Percentiles rank a stretch among this genome's conserved stretches.
These are phyloP conservation scores for Halcyon malimbica DNA, from an alignment of 2,113 vertebrate genomes.

Conservation along the genomic window DNA sequence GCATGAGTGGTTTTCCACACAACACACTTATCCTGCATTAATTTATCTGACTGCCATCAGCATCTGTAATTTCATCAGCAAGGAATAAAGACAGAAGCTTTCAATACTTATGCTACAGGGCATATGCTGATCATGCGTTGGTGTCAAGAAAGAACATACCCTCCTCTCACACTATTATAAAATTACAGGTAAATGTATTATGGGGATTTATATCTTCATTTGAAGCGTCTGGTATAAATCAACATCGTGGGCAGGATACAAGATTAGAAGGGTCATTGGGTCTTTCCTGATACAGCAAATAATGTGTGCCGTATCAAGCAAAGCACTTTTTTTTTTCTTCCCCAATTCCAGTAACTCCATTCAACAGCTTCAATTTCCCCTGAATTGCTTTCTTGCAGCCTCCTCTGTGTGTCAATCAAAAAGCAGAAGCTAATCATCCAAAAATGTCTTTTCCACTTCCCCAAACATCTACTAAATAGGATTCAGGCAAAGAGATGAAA, in stretches of 20 bases:
- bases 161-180: conserved; percentile 7
- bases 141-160: conserved; percentile 45
- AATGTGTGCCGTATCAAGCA: not conserved
- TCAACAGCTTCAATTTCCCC: conserved; percentile 39
- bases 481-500: conserved; percentile 27
- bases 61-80: not conserved
- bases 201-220: conserved; percentile 40
- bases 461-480: not conserved
- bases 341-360: conserved; percentile 47
- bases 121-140: not conserved
- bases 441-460: conserved; percentile 30
- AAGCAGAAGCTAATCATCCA: conserved; percentile 30
- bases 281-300: conserved; percentile 52
- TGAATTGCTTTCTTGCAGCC: conserved; percentile 21
- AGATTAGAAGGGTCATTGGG: conserved; percentile 55
- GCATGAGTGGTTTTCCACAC: not conserved
- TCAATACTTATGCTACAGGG: not conserved
- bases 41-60: not conserved
- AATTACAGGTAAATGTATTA: conserved; percentile 50
- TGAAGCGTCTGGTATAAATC: conserved; percentile 56
- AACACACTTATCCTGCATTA: not conserved
- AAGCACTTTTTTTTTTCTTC: not conserved
- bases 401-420: conserved; percentile 41
- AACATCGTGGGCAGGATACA: conserved; percentile 17
- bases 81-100: not conserved